Evolutionary conservation across 2,888 invertebrate species (phyloP).

Genomic region (Corythucha ciliata): DNA sequence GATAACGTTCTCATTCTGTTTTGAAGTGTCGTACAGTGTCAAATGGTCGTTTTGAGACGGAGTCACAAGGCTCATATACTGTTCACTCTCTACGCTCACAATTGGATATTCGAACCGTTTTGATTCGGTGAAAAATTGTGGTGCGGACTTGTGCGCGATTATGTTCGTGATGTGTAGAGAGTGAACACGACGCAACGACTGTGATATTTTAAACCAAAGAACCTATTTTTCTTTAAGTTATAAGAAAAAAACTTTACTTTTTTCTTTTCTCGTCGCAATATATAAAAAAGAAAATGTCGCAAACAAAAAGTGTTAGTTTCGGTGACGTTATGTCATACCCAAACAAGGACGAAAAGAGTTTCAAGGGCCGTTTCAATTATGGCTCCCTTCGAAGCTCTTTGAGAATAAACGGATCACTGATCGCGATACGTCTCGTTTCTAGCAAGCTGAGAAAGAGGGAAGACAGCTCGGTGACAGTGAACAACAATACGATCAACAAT

Average conservation of each 20-base stretch:
- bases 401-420: conserved; percentile 70
- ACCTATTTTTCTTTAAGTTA: conserved; percentile 20
- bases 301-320: conserved; percentile 34
- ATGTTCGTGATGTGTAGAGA: conserved; percentile 22
- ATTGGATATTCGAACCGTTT: conserved; percentile 35
- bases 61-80: conserved; percentile 33
- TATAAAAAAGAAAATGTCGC: conserved; percentile 28
- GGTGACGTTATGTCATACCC: conserved; percentile 35
- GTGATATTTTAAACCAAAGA: conserved; percentile 34
- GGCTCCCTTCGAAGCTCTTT: conserved; percentile 35
- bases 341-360: conserved; percentile 30
- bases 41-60: conserved; percentile 34
- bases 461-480: conserved; percentile 45
- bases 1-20: conserved; percentile 21
- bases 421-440: conserved; percentile 83
- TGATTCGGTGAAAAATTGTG: conserved; percentile 24
- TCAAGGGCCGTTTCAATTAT: conserved; percentile 37
- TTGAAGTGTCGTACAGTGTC: conserved; percentile 19
- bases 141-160: conserved; percentile 23
- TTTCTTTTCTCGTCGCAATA: conserved; percentile 8
- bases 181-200: conserved; percentile 30
- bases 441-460: conserved; percentile 81
- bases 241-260: not conserved
- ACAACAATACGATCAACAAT: conserved; percentile 34
- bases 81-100: conserved; percentile 35